A percentile compares a stretch with the other conserved stretches of the same genome.
Evolutionary conservation across 2,113 vertebrate genomes (phyloP).

Genomic region (Tachuris rubrigastra): DNA sequence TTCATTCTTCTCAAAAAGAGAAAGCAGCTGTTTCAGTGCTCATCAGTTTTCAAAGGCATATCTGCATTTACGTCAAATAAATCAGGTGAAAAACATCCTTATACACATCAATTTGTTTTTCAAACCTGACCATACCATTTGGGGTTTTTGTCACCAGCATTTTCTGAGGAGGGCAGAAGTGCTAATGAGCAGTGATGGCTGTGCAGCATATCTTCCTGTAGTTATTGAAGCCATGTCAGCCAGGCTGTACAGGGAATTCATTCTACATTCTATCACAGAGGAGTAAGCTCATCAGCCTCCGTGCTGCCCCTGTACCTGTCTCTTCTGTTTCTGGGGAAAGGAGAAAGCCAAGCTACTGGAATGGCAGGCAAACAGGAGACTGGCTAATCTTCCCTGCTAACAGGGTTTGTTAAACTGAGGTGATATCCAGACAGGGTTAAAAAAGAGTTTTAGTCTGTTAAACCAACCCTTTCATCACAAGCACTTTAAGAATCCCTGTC

Average conservation of each 20-base stretch:
- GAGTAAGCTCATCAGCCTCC: background rate
- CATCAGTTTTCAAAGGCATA: background rate
- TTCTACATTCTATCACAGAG: accelerated
- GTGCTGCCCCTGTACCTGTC: accelerated
- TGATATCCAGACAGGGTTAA: background rate
- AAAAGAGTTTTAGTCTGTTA: background rate
- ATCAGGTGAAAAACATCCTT: background rate
- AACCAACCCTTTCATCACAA: background rate
- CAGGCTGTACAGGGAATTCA: background rate
- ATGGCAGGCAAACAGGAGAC: background rate
- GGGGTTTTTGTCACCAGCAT: background rate
- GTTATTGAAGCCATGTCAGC: background rate
- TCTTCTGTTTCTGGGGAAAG: background rate
- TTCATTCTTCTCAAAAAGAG: background rate
- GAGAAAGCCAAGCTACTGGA: background rate
- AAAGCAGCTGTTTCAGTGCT: background rate
- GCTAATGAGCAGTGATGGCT: background rate
- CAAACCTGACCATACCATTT: background rate
- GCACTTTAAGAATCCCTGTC: background rate
- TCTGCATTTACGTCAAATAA: background rate
- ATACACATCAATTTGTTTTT: background rate
- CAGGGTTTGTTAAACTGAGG: background rate
- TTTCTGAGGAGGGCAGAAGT: background rate
- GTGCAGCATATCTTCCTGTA: accelerated
- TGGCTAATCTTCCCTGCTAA: background rate